Evolutionary conservation across 2,797 vertebrate genomes (phyloP), one percentile per base, ranked within the genome.

Genomic region (Phrynocephalus forsythii): DNA sequence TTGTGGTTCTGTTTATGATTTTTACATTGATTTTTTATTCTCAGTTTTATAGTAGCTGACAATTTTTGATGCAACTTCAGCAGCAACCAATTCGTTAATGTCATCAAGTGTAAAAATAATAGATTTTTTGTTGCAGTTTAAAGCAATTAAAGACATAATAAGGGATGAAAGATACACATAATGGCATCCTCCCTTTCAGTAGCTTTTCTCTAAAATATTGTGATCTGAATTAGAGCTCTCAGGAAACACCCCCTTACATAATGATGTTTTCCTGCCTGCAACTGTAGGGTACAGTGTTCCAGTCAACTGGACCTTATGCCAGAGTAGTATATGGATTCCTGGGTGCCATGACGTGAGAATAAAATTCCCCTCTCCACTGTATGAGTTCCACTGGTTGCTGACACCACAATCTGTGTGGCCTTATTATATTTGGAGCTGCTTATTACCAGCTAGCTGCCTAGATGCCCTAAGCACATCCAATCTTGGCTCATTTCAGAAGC

Each of bases 1-100:
- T 66, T 84, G 72, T 18, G 6, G 73, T 66, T 85, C 77, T 85
- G 48, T 67, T 67, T 85, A 83, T 73, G 48, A 24, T n/a, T 48
- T 77, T 67, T n/a, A 9, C 26, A 48, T 6, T 73, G 69, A 84
- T 75, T 76, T 84, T 44, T 84, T 76, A 66, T 63, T 76, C 18
- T 66, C 52, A 76, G n/a, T 3, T 60, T 15, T 60, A 7, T 44
- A 38, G n/a, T 72, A 76, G 26, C 56, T 84, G 72, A 67, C 18
- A 20, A 44, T 48, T 75, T 22, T 60, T 26, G 56, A 30, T 75
- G 52, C 69, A 84, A 60, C 56, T 5, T 26, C 60, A 76, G 72
- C 33, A 76, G 30, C 20, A 60, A 83, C n/a, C 18, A 73, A 84
- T 66, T 84, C 44, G 44, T 75, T 84, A 76, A 84, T 48, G 26